These are phyloP conservation scores for Carcharodon carcharias DNA, from an alignment of 2,797 vertebrate genomes.

Conservation along the genomic window DNA sequence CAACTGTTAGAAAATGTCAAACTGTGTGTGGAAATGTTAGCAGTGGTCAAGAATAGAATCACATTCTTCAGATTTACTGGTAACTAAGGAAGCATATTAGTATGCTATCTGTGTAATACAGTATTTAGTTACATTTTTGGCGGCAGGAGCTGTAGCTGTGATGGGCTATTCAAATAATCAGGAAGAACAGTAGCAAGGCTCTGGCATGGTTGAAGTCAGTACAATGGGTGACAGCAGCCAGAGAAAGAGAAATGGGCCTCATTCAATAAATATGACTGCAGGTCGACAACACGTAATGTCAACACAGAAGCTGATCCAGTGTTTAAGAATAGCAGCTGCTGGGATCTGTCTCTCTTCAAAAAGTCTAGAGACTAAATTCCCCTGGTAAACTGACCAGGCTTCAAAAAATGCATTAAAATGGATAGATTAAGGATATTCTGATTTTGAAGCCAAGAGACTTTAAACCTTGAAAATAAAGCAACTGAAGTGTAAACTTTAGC, in stretches of 20 bases:
- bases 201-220: conserved; percentile 46
- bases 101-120: conserved; percentile 49
- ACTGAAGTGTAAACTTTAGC: too few species aligned
- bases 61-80: conserved; percentile 54
- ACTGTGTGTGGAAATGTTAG: not conserved
- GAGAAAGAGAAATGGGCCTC: not conserved
- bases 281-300: not conserved
- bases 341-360: conserved; percentile 18
- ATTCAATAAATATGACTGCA: not conserved
- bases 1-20: not conserved
- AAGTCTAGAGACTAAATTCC: not conserved
- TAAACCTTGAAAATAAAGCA: not conserved
- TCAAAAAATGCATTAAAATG: conserved; percentile 12
- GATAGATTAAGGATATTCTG: not conserved
- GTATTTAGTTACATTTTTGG: conserved; percentile 47
- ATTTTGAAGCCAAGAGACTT: not conserved
- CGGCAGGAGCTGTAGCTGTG: conserved; percentile 40
- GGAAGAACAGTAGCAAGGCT: conserved; percentile 61
- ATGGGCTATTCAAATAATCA: conserved; percentile 56
- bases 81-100: conserved; percentile 61
- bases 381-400: not conserved
- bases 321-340: not conserved
- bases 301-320: not conserved
- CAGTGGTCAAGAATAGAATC: conserved; percentile 44
- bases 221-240: not conserved